Base-by-base conservation (phyloP, 2,113 vertebrate genomes). In the Myiozetetes cayanensis region DNA sequence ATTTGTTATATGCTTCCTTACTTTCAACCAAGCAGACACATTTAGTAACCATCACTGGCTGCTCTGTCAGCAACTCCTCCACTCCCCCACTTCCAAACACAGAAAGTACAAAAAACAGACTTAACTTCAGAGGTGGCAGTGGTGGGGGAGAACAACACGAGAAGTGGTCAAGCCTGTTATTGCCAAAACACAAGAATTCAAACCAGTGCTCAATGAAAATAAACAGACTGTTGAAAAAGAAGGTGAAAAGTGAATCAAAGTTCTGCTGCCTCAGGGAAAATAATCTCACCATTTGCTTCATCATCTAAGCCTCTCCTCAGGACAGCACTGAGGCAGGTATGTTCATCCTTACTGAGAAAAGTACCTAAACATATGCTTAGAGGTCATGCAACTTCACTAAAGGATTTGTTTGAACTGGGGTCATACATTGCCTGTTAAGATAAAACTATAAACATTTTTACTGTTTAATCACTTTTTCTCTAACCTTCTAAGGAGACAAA, bases 101-200 rank as follows among this genome's bases (percentile, higher is more conserved):
- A 56, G 93, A 96, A 97, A 97, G 70, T 93, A 96, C 88, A 95
- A 97, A 96, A 94, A 90, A 74, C 58, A 96, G 85, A 85, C 37
- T 82, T 73, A 20, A 56, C 91, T 96, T 95, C 95, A 91, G 71
- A 97, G 89, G 85, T 86, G 91, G 82, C 91, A 95, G 74, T 80
- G 71, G 78, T 53, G 66, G 65, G 89, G 86, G 90, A 91, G 96
- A 97, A 78, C 62, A 95, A 92, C 81, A 65, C 10, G 30, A 96
- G 78, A 85, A 96, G 53, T 50, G 6, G 92, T 96, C 68, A 84
- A 92, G 85, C 21, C 61, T 92, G 76, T 96, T 97, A 90, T 93
- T 98, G 87, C 94, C 91, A 97, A 92, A 93, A 81, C 35, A 70
- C 44, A 77, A 58, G 79, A 90, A 70, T 89, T 72, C 85, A 58